Conservation (phyloP, 2,797 vertebrate genomes). For the Lagocephalus sceleratus region DNA sequence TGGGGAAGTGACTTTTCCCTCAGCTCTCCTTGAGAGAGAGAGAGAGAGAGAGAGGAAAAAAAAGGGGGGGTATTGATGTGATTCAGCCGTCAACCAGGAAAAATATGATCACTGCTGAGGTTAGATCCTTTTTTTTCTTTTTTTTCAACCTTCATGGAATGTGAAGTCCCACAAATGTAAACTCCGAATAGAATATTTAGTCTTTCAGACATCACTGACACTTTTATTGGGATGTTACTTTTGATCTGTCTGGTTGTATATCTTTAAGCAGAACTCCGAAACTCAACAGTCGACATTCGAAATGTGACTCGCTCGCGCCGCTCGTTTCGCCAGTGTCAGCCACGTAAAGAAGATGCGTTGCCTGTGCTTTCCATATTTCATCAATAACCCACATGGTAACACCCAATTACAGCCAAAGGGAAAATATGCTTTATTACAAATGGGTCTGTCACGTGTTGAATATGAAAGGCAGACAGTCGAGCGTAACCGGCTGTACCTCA, state of each 20-base stretch:
- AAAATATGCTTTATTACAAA: slow-evolving; percentile 40
- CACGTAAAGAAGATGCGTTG: slow-evolving; percentile 17
- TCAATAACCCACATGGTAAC: slow-evolving; percentile 30
- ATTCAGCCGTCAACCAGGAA: slow-evolving; percentile 41
- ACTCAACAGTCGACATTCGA: neutral
- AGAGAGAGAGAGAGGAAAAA: slow-evolving; percentile 5
- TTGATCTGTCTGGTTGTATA: slow-evolving; percentile 21
- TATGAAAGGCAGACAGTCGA: slow-evolving; percentile 52
- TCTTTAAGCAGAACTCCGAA: neutral
- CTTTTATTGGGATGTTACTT: neutral
- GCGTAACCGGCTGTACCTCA: slow-evolving; percentile 50
- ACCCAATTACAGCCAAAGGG: slow-evolving; percentile 41
- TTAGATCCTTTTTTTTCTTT: slow-evolving; percentile 23
- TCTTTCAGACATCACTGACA: slow-evolving; percentile 3
- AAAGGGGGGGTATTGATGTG: slow-evolving; percentile 23
- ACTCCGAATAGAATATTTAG: neutral
- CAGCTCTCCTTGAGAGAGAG: slow-evolving; percentile 12
- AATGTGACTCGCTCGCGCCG: neutral
- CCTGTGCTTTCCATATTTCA: slow-evolving; percentile 39
- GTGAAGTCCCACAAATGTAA: slow-evolving; percentile 2
- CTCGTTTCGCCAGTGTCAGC: neutral
- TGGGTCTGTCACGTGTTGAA: slow-evolving; percentile 62
- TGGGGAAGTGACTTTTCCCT: slow-evolving; percentile 50
- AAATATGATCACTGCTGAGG: slow-evolving; percentile 26
- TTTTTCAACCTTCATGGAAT: slow-evolving; percentile 20